A percentile compares a stretch with the other conserved stretches of the same genome.
These are phyloP conservation scores for Drosophila pandora DNA, from an alignment of 1,140 invertebrate species.

Conservation along the genomic window DNA sequence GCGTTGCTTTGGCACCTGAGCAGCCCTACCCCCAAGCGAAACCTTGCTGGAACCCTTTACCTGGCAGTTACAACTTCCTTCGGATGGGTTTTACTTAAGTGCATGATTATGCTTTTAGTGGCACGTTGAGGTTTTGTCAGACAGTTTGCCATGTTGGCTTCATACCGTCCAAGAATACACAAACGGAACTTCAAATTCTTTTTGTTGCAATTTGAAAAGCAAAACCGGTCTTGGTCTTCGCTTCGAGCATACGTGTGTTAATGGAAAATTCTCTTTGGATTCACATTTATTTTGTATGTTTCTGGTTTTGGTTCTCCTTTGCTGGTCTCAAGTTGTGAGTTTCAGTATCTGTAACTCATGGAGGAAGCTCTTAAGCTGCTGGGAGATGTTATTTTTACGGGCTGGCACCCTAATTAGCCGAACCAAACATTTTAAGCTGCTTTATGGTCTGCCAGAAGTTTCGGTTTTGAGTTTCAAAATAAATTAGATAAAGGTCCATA, in stretches of 20 bases:
- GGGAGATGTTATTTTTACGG: conserved; percentile 1
- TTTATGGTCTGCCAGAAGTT: neutral
- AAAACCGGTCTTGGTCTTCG: conserved; percentile 40
- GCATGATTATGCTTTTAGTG: conserved; percentile 82
- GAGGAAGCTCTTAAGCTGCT: conserved; percentile 24
- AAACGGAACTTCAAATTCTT: conserved; percentile 18
- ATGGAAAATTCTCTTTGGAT: conserved; percentile 67
- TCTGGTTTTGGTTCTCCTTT: conserved; percentile 26
- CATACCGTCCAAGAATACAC: conserved; percentile 22
- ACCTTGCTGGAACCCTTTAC: neutral
- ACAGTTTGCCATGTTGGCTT: conserved; percentile 59
- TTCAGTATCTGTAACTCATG: conserved; percentile 15
- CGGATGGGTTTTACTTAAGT: conserved; percentile 75
- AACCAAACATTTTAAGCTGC: conserved; percentile 11
- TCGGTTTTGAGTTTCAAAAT: neutral
- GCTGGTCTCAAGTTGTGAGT: conserved; percentile 27
- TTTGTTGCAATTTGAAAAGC: conserved; percentile 32
- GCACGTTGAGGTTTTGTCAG: conserved; percentile 79
- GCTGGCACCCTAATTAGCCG: conserved; percentile 14
- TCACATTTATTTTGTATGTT: conserved; percentile 13
- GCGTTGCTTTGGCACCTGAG: conserved; percentile 58
- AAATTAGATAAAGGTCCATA: neutral
- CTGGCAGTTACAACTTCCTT: conserved; percentile 42
- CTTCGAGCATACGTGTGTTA: conserved; percentile 56
- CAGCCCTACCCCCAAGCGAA: conserved; percentile 14